Evolutionary conservation across 2,888 invertebrate genomes (phyloP).

Genomic region (Chrysodeixis includens): DNA sequence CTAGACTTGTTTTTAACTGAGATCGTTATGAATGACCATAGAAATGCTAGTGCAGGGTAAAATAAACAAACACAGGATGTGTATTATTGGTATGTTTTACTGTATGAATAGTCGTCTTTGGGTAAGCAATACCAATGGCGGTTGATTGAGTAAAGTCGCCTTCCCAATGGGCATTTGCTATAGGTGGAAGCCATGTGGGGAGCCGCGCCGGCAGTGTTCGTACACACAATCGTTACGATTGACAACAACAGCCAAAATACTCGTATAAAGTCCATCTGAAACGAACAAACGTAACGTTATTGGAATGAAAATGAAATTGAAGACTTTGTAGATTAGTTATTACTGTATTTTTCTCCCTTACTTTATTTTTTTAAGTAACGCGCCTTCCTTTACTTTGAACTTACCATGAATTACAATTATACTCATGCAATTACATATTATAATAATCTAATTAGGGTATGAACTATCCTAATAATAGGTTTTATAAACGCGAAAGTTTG

Average conservation of each 20-base stretch:
- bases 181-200: neutral
- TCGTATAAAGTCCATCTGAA: conserved; percentile 37
- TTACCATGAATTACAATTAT: too few species aligned
- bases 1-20: too few species aligned
- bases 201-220: neutral
- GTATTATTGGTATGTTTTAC: neutral
- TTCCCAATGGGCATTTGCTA: conserved; percentile 5
- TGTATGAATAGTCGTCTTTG: neutral
- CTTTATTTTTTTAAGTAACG: too few species aligned
- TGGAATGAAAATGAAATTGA: too few species aligned
- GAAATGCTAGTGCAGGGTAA: neutral
- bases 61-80: neutral
- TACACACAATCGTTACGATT: conserved; percentile 8
- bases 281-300: conserved; percentile 2
- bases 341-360: too few species aligned
- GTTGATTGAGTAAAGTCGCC: neutral
- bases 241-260: conserved; percentile 12
- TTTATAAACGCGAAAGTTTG: too few species aligned
- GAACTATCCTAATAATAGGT: too few species aligned
- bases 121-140: neutral
- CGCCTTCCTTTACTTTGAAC: too few species aligned
- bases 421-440: too few species aligned
- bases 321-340: too few species aligned
- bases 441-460: too few species aligned
- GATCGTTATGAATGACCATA: too few species aligned